Evolutionary conservation across 2,888 invertebrate species (phyloP).

Genomic region (Troides aeacus): DNA sequence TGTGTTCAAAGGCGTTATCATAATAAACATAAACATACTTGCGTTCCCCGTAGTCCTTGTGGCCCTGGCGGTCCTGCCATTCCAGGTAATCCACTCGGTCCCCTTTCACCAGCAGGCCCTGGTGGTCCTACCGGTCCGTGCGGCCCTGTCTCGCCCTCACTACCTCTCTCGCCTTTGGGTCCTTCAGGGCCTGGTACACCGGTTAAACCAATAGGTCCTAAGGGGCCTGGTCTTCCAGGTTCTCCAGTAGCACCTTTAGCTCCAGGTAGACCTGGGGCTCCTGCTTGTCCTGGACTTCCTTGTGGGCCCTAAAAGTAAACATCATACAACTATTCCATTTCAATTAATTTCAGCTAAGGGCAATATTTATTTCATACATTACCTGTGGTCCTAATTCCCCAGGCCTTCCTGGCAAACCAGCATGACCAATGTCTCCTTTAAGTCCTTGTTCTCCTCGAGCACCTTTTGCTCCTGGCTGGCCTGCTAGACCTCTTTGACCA

Average conservation of each 20-base stretch:
- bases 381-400: slow-evolving; percentile 87
- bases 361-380: slow-evolving; percentile 31
- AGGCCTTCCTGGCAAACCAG: slow-evolving; percentile 88
- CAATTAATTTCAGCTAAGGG: background rate
- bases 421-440: slow-evolving; percentile 86
- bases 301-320: slow-evolving; percentile 81
- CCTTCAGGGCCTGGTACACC: slow-evolving; percentile 87
- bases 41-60: slow-evolving; percentile 82
- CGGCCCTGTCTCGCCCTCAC: slow-evolving; percentile 84
- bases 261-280: slow-evolving; percentile 84
- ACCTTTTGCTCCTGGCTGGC: slow-evolving; percentile 86
- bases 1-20: background rate
- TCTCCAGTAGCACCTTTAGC: slow-evolving; percentile 86
- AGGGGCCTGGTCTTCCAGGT: slow-evolving; percentile 83
- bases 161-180: slow-evolving; percentile 86
- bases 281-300: slow-evolving; percentile 84
- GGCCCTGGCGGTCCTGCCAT: slow-evolving; percentile 82
- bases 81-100: slow-evolving; percentile 82
- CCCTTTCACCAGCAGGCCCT: slow-evolving; percentile 85
- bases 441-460: slow-evolving; percentile 86
- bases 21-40: slow-evolving; percentile 56
- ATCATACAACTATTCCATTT: too few species aligned
- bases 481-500: slow-evolving; percentile 81
- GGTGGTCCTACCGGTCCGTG: slow-evolving; percentile 85
- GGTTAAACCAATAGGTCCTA: slow-evolving; percentile 84